Evolutionary conservation across 2,888 invertebrate genomes (phyloP), one percentile per base, ranked within the genome.

Genomic region (Lapara coniferarum): DNA sequence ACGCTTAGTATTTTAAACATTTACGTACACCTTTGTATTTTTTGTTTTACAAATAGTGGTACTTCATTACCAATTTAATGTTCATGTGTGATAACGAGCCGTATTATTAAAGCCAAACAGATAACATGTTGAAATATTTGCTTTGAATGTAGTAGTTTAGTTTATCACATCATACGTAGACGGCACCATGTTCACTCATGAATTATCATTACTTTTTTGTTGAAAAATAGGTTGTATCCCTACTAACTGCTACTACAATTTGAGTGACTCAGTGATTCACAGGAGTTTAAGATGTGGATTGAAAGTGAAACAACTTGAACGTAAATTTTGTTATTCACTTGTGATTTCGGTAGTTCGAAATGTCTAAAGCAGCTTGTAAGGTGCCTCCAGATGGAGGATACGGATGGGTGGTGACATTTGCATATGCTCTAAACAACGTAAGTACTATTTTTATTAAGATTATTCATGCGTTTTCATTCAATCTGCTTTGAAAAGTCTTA

Each of bases 311-410:
- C 73, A 75, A 73, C 72, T 73, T 71, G 68, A 14, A 67, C 44
- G 25, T 70, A 67, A 46, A 70, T 66, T 55, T 74, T 6, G 44
- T 71, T 72, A 19, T 71, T 75, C 81, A 81, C 73, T 85, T 82
- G 81, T 84, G 81, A 78, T 75, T 74, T 74, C 76, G 75, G 75
- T 71, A 73, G 37, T 68, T 51, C 12, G 85, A 70, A 73, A 92
- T 91, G 90, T 80, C 85, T 72, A 85, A 81, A 72, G 77, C 75
- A 71, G 80, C 78, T 75, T 85, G 84, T 69, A 92, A 91, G 79
- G 90, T 94, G 71, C 95, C 95, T 53, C 96, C 96, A 0, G 95
- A 96, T 78, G 96, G 96, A 72, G 95, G 96, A 14, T 96, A 95
- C 85, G 96, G 96, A 14, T 96, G 96, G 96, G 89, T 95, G 49